Evolutionary conservation across 2,113 vertebrate species (phyloP).

Genomic region (Chaetodon trifascialis): DNA sequence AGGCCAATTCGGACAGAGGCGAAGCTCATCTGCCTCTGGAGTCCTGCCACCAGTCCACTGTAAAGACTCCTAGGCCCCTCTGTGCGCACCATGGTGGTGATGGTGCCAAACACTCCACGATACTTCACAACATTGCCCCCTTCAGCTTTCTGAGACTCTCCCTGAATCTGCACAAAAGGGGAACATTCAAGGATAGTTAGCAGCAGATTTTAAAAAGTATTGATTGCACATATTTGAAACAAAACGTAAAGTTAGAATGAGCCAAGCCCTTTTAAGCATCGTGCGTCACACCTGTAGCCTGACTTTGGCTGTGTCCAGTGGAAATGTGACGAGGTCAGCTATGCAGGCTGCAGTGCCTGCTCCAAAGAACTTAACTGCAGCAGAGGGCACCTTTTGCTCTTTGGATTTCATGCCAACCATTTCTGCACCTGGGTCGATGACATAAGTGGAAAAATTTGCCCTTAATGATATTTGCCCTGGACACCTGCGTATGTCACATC

Average conservation of each 20-base stretch:
- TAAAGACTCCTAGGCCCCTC: slow-evolving; percentile 87
- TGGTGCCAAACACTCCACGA: slow-evolving; percentile 87
- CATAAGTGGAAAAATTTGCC: slow-evolving; percentile 34
- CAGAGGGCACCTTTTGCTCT: slow-evolving; percentile 85
- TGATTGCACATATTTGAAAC: not conserved
- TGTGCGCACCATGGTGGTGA: slow-evolving; percentile 86
- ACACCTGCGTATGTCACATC: slow-evolving; percentile 11
- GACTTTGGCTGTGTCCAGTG: slow-evolving; percentile 92
- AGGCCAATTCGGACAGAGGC: slow-evolving; percentile 87
- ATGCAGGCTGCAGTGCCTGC: slow-evolving; percentile 91
- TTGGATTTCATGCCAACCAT: slow-evolving; percentile 90
- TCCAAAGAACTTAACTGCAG: slow-evolving; percentile 88
- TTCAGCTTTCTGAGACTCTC: slow-evolving; percentile 77
- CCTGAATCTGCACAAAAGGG: slow-evolving; percentile 85
- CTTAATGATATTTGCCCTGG: slow-evolving; percentile 8
- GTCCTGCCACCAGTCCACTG: slow-evolving; percentile 87
- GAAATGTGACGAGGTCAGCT: slow-evolving; percentile 92
- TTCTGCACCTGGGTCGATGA: slow-evolving; percentile 15
- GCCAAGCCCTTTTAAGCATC: not conserved
- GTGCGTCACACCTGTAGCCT: slow-evolving; percentile 87
- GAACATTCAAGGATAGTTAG: slow-evolving; percentile 4
- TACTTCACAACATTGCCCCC: slow-evolving; percentile 72
- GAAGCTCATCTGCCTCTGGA: slow-evolving; percentile 89
- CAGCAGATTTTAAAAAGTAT: not conserved
- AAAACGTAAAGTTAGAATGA: not conserved